phyloP scores from a whole-genome alignment of 2,113 vertebrate species.

The Amphiprion percula region DNA sequence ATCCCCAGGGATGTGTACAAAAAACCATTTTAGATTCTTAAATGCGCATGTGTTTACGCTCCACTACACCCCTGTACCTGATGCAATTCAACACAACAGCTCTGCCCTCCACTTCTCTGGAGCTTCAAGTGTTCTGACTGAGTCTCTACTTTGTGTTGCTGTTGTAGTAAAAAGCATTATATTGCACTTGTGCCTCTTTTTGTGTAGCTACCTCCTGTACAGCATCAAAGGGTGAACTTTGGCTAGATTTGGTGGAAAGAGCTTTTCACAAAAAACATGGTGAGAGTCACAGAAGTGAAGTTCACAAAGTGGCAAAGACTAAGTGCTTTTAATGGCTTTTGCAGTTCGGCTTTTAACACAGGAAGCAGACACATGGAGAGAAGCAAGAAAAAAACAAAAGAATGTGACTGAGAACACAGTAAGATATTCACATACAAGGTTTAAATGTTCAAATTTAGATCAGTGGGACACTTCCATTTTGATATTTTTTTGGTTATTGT shows the following conservation, averaged over 20 bases:
- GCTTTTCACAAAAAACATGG: not conserved
- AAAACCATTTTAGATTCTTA: not conserved
- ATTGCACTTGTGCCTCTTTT: not conserved
- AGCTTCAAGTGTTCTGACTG: conserved; percentile 2
- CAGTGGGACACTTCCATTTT: not conserved
- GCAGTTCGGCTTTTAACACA: not conserved
- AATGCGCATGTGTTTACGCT: not conserved
- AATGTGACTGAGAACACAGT: not conserved
- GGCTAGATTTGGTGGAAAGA: conserved; percentile 11
- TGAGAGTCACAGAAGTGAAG: not conserved
- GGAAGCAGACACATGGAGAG: not conserved
- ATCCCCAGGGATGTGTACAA: not conserved
- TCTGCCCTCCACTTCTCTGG: conserved; percentile 2
- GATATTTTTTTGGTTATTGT: not conserved
- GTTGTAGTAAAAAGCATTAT: not conserved
- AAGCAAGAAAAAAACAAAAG: not conserved
- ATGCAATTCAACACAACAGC: conserved; percentile 42
- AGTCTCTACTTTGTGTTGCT: not conserved
- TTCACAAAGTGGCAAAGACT: not conserved
- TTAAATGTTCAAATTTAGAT: not conserved
- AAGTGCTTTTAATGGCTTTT: conserved; percentile 27
- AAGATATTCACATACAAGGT: not conserved
- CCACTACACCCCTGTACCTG: conserved; percentile 26
- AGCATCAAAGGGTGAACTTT: not conserved
- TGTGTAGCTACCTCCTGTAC: not conserved